A percentile compares a stretch with the other conserved stretches of the same genome.
phyloP scores from a whole-genome alignment of 2,888 invertebrate genomes.

The Phortica okadai region DNA sequence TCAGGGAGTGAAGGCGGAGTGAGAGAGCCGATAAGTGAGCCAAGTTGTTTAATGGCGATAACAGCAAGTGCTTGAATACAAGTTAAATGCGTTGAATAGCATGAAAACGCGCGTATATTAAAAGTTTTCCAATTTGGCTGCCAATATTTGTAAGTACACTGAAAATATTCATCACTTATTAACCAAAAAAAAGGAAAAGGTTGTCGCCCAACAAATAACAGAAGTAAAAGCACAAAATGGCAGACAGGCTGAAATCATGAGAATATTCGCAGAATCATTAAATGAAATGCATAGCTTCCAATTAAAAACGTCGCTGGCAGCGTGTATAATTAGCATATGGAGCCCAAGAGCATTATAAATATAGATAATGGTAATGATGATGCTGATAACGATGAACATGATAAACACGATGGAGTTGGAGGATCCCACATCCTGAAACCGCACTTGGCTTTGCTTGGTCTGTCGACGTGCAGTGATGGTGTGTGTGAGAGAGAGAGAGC shows the following conservation, averaged over 20 bases:
- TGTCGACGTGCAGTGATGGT: no score
- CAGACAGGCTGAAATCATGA: not conserved
- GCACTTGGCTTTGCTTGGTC: no score
- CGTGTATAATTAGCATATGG: conserved; percentile 23
- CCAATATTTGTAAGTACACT: not conserved
- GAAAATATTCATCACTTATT: not conserved
- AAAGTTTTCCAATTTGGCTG: not conserved
- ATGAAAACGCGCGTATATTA: not conserved
- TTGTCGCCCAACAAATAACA: not conserved
- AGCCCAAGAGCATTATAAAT: conserved; percentile 11
- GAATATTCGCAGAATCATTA: not conserved
- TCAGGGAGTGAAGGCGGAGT: no score
- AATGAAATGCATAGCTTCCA: conserved; percentile 18
- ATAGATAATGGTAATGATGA: conserved; percentile 9
- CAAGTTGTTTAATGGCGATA: no score
- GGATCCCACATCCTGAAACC: no score
- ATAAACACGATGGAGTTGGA: not conserved
- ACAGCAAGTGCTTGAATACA: not conserved
- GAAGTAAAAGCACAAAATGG: no score
- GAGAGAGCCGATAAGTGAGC: no score
- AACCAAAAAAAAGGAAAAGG: not conserved
- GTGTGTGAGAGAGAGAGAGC: not conserved
- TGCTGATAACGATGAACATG: not conserved
- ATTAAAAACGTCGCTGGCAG: conserved; percentile 8
- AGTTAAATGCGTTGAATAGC: conserved; percentile 2